These are phyloP conservation scores for Isichthys henryi DNA, from an alignment of 2,113 vertebrate genomes.

Conservation along the genomic window DNA sequence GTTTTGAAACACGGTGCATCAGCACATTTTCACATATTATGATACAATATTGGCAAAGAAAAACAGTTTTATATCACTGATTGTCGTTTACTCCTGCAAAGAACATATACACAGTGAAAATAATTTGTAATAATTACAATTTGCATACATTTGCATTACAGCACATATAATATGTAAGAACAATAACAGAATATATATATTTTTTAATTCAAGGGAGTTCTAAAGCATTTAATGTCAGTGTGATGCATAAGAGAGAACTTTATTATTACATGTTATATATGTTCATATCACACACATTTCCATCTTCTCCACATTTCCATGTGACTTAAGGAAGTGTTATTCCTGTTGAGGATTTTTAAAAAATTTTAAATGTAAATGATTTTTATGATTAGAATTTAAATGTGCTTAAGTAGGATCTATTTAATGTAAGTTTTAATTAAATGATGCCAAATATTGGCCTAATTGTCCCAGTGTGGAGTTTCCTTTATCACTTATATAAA, in stretches of 20 bases:
- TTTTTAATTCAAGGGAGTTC: background rate
- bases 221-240: background rate
- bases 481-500: background rate
- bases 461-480: background rate
- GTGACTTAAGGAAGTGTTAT: background rate
- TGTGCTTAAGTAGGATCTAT: background rate
- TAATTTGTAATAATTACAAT: background rate
- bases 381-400: background rate
- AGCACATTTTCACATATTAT: background rate
- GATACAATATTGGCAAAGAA: background rate
- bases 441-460: background rate
- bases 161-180: background rate
- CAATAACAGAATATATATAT: background rate
- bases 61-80: background rate
- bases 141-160: background rate
- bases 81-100: background rate
- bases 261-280: background rate
- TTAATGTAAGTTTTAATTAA: conserved; percentile 2
- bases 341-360: background rate
- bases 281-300: background rate
- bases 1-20: background rate
- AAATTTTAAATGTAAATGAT: background rate
- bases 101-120: background rate
- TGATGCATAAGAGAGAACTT: background rate
- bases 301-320: background rate